These are phyloP conservation scores for Entelurus aequoreus DNA, from an alignment of 2,113 vertebrate species.

Conservation along the genomic window DNA sequence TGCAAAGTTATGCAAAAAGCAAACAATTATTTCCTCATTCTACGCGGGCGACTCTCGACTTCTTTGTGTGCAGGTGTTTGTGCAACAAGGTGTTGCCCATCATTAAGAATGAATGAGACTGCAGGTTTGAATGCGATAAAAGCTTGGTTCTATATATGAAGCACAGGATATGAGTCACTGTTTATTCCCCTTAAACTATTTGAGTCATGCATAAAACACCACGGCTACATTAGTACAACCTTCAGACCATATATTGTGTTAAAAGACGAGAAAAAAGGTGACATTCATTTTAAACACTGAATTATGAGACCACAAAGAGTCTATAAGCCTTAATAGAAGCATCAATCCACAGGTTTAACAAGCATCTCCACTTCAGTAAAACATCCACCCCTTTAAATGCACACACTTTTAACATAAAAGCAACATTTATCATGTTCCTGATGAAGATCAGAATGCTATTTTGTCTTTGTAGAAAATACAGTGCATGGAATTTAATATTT, in stretches of 20 bases:
- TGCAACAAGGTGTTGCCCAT: constrained; percentile 25
- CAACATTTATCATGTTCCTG: no score
- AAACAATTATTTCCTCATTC: constrained; percentile 15
- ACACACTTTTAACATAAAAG: no score
- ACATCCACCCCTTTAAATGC: background rate
- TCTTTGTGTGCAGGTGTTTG: constrained; percentile 14
- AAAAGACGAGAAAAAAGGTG: background rate
- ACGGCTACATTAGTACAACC: background rate
- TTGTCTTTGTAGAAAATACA: no score
- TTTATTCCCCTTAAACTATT: constrained; percentile 25
- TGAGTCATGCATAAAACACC: background rate
- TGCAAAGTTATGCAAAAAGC: constrained; percentile 41
- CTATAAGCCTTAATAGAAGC: background rate
- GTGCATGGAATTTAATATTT: no score
- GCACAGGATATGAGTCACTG: background rate
- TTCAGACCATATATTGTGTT: background rate
- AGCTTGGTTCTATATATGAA: background rate
- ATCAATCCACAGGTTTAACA: constrained; percentile 7
- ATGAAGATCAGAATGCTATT: no score
- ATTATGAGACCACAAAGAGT: background rate
- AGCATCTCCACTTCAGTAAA: background rate
- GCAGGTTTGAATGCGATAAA: constrained; percentile 4
- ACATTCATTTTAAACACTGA: background rate
- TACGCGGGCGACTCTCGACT: background rate
- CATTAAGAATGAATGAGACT: constrained; percentile 2